Base-by-base conservation (phyloP, 2,797 vertebrate species). In the Urophycis tenuis region DNA sequence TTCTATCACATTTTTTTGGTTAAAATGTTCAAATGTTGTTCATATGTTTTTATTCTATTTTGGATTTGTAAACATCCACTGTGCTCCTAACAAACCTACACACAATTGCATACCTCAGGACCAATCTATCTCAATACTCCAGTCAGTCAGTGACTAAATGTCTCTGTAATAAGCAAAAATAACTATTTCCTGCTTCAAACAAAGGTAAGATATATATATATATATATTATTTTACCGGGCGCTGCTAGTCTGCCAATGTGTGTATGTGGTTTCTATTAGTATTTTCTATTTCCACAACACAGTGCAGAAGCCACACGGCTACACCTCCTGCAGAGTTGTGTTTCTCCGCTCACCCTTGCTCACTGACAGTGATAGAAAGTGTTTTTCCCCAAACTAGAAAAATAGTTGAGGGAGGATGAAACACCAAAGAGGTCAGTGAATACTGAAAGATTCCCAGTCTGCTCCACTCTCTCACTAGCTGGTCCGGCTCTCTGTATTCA, bases 351-450 rank as follows among this genome's bases (percentile, higher is more conserved):
- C 91, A 88, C 88, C 80, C 86, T 89, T 4, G 82, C 87, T 79
- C 89, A 83, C 91, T 93, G 92, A 93, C 93, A 94, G 90, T 93
- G 92, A 94, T 93, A 93, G 89, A 93, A 93, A 92, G 91, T 92
- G 91, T 94, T 94, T 93, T 93, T 89, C 84, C 60, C 87, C 91
- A 91, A 92, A 94, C 90, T 91, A 90, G 92, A 93, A 93, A 94
- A 93, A 93, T 91, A 92, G 91, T 94, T 89, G 88, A 86, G 86
- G 90, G 89, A 91, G 89, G 90, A 93, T 89, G 90, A 92, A 92
- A 92, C 84, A 92, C 88, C 88, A 88, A 89, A 87, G 87, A 88
- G 91, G 92, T 92, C 91, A 93, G 87, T 92, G 91, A 91, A 92
- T 92, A 91, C 91, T 83, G 87, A 89, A 90, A 85, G 86, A 85